These are phyloP conservation scores for Anticlea derivata DNA, from an alignment of 2,888 invertebrate species.

Conservation along the genomic window DNA sequence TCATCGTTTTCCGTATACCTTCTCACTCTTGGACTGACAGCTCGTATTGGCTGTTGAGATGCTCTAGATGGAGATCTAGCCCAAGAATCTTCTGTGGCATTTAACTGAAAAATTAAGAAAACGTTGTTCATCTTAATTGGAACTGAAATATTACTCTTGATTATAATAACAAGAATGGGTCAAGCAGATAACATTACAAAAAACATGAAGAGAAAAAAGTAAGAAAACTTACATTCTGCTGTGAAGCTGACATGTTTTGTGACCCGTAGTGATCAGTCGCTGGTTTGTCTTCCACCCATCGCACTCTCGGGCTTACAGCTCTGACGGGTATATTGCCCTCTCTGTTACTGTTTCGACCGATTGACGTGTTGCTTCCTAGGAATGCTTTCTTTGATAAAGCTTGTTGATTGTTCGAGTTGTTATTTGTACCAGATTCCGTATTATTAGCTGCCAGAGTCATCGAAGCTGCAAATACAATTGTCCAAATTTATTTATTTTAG, in stretches of 20 bases:
- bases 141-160: too few relatives aligned
- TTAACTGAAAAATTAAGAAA: constrained; percentile 51
- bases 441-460: constrained; percentile 87
- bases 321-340: constrained; percentile 78
- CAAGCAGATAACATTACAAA: too few relatives aligned
- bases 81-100: constrained; percentile 71
- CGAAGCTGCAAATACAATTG: constrained; percentile 83
- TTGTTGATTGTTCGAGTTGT: constrained; percentile 71
- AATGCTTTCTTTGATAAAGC: constrained; percentile 78
- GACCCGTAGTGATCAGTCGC: constrained; percentile 67
- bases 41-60: constrained; percentile 76
- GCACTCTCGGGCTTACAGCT: constrained; percentile 78
- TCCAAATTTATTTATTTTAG: background rate
- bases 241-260: constrained; percentile 71
- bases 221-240: constrained; percentile 69
- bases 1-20: constrained; percentile 73
- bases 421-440: constrained; percentile 79
- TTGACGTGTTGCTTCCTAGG: constrained; percentile 79
- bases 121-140: background rate
- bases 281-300: constrained; percentile 78
- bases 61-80: constrained; percentile 73
- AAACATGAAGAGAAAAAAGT: background rate
- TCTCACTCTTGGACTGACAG: constrained; percentile 78
- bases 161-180: too few relatives aligned
- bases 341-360: constrained; percentile 69